Evolutionary conservation across 1,140 invertebrate species (phyloP).

Genomic region (Ruditapes philippinarum): DNA sequence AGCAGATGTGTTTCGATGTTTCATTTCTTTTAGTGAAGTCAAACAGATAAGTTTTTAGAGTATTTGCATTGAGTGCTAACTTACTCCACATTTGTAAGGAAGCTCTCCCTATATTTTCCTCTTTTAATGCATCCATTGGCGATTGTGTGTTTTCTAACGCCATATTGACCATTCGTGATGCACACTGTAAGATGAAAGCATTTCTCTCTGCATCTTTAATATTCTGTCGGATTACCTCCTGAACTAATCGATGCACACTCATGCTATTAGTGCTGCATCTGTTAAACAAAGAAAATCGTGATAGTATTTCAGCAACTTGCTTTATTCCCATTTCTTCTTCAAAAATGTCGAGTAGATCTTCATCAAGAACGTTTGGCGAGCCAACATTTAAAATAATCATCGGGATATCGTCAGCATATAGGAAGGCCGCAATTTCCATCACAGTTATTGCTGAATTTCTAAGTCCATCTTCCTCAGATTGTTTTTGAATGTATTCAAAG

Average conservation of each 20-base stretch:
- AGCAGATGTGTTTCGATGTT: not conserved
- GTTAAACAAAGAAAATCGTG: slow-evolving; percentile 59
- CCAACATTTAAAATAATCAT: slow-evolving; percentile 25
- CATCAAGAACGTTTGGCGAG: not conserved
- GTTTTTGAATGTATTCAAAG: slow-evolving; percentile 44
- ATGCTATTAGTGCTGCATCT: not conserved
- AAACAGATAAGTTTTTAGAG: not conserved
- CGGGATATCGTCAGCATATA: slow-evolving; percentile 51
- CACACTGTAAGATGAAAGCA: not conserved
- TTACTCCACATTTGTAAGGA: not conserved
- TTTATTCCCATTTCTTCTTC: not conserved
- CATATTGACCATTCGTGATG: slow-evolving; percentile 52
- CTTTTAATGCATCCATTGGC: slow-evolving; percentile 34
- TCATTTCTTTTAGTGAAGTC: not conserved
- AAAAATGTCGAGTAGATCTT: not conserved
- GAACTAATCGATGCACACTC: slow-evolving; percentile 54
- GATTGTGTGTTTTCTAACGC: slow-evolving; percentile 9
- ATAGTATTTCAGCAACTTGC: slow-evolving; percentile 48
- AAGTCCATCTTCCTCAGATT: slow-evolving; percentile 44
- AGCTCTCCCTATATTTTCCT: not conserved
- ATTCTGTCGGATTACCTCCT: slow-evolving; percentile 54
- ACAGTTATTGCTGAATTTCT: slow-evolving; percentile 9
- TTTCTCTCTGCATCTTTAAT: not conserved
- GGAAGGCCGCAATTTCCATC: slow-evolving; percentile 40
- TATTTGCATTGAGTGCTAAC: slow-evolving; percentile 1